phyloP scores from a whole-genome alignment of 2,888 invertebrate genomes.

The Drosophila colorata region DNA sequence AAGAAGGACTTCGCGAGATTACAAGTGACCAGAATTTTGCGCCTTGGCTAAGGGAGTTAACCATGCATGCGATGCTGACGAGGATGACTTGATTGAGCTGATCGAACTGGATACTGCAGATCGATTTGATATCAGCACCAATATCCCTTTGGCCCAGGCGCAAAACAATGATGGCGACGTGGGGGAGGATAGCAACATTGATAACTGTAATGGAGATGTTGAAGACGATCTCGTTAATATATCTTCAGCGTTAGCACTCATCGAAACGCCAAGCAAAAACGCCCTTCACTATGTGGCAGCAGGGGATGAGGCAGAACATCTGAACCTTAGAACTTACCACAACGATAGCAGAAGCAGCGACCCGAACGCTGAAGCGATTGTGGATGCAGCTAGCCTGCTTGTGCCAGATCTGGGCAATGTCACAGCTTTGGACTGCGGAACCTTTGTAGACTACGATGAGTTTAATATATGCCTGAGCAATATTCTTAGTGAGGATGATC shows the following conservation, averaged over 20 bases:
- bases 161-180: slow-evolving; percentile 57
- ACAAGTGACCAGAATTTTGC: slow-evolving; percentile 89
- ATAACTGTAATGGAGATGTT: slow-evolving; percentile 22
- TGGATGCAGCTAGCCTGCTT: slow-evolving; percentile 72
- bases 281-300: slow-evolving; percentile 45
- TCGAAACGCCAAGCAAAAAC: slow-evolving; percentile 37
- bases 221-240: slow-evolving; percentile 43
- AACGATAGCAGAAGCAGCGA: slow-evolving; percentile 46
- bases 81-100: slow-evolving; percentile 69
- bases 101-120: slow-evolving; percentile 62
- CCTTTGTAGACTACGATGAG: slow-evolving; percentile 82
- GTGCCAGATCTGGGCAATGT: slow-evolving; percentile 74
- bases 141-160: slow-evolving; percentile 82
- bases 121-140: slow-evolving; percentile 58
- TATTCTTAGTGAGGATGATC: slow-evolving; percentile 77
- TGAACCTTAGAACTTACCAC: slow-evolving; percentile 66
- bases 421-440: slow-evolving; percentile 71
- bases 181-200: slow-evolving; percentile 35
- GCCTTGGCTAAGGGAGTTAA: slow-evolving; percentile 84
- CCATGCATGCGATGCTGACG: slow-evolving; percentile 69
- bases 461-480: slow-evolving; percentile 82
- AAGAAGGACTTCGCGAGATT: slow-evolving; percentile 90
- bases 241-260: slow-evolving; percentile 53
- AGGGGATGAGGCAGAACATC: slow-evolving; percentile 51
- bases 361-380: slow-evolving; percentile 43